These are phyloP conservation scores for Plectus sambesii DNA, from an alignment of 1,140 invertebrate genomes.

Conservation along the genomic window DNA sequence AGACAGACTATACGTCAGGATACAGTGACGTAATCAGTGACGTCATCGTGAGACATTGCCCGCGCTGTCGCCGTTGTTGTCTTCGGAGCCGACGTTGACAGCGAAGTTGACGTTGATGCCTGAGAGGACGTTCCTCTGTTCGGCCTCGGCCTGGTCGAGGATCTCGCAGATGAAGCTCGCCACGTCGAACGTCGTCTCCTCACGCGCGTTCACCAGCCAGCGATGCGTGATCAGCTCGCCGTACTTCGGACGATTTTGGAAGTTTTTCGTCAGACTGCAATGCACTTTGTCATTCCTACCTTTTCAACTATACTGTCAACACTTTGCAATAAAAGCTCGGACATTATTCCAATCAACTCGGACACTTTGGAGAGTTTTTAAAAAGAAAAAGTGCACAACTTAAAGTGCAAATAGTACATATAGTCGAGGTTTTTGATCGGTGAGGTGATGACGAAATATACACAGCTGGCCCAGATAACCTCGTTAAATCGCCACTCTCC, in stretches of 20 bases:
- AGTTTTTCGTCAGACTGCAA: conserved; percentile 77
- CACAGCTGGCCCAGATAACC: too few relatives aligned
- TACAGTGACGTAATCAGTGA: too few relatives aligned
- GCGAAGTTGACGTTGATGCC: conserved; percentile 34
- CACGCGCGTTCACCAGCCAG: conserved; percentile 62
- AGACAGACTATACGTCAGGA: too few relatives aligned
- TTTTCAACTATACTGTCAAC: conserved; percentile 6
- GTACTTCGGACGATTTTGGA: conserved; percentile 76
- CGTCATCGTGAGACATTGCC: too few relatives aligned
- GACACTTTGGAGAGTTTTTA: background rate
- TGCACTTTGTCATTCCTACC: background rate
- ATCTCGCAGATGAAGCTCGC: conserved; percentile 71
- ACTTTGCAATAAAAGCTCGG: conserved; percentile 2
- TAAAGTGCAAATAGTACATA: conserved; percentile 9
- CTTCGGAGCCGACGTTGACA: conserved; percentile 16
- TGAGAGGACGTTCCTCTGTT: conserved; percentile 38
- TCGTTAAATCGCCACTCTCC: too few relatives aligned
- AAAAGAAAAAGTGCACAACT: conserved; percentile 9
- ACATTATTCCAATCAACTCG: too few relatives aligned
- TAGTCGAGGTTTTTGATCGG: too few relatives aligned
- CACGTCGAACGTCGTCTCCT: conserved; percentile 66
- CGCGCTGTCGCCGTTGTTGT: too few relatives aligned
- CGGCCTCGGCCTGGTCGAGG: conserved; percentile 52
- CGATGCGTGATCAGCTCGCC: conserved; percentile 70
- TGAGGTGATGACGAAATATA: too few relatives aligned